Evolutionary conservation across 2,888 invertebrate genomes (phyloP).

Genomic region (Strigamia maritima): DNA sequence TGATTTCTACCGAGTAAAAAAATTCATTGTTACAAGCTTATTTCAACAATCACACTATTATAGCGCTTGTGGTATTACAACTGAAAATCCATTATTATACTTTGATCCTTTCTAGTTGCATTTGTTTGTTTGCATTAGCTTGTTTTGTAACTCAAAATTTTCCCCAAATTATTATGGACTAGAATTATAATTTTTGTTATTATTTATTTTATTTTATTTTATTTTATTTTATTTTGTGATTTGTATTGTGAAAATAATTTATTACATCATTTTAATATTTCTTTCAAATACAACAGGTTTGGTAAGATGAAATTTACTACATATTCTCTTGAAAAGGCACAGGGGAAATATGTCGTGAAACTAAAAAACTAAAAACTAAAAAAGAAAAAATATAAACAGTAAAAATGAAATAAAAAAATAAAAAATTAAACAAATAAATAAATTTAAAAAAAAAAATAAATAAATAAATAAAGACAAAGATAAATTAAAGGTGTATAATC

Average conservation of each 20-base stretch:
- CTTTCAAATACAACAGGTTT: slow-evolving; percentile 15
- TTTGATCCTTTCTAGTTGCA: neutral
- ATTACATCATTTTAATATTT: slow-evolving; percentile 6
- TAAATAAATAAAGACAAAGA: neutral
- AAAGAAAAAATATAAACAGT: neutral
- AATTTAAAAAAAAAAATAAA: neutral
- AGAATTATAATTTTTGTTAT: neutral
- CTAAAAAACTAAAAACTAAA: neutral
- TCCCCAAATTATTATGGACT: neutral
- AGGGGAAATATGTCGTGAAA: neutral
- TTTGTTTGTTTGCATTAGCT: neutral
- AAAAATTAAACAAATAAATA: too few relatives aligned
- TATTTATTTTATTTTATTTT: too few relatives aligned
- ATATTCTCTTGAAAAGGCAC: slow-evolving; percentile 19
- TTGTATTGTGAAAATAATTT: slow-evolving; percentile 34
- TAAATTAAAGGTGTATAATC: neutral
- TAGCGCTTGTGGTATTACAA: too few relatives aligned
- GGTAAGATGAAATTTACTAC: neutral
- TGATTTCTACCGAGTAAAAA: too few relatives aligned
- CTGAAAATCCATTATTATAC: too few relatives aligned
- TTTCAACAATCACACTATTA: too few relatives aligned
- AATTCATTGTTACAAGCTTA: too few relatives aligned
- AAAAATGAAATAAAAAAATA: too few relatives aligned
- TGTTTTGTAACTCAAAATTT: neutral
- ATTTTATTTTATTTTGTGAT: neutral